These are phyloP conservation scores for Zonotrichia albicollis DNA, from an alignment of 2,797 vertebrate species.

Conservation along the genomic window DNA sequence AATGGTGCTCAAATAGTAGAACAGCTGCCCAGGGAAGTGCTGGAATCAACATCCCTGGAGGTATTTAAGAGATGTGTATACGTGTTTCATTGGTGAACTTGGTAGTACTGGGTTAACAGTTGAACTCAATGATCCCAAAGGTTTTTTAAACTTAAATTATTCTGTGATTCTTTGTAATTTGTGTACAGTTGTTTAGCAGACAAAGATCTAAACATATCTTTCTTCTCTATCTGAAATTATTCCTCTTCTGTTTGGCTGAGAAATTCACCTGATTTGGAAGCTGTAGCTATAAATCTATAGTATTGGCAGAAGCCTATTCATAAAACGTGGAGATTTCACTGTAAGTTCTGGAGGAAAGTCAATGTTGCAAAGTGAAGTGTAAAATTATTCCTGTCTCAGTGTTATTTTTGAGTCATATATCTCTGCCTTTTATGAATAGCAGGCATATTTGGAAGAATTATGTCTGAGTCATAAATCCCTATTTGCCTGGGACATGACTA, in stretches of 20 bases:
- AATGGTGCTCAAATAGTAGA: background rate
- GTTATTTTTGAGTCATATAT: constrained; percentile 79
- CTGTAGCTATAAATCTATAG: constrained; percentile 60
- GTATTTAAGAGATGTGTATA: background rate
- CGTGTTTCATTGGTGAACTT: background rate
- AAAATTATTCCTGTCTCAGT: constrained; percentile 78
- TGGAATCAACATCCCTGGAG: background rate
- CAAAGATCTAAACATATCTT: background rate
- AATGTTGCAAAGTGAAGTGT: constrained; percentile 72
- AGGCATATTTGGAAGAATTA: constrained; percentile 79
- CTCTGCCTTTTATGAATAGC: constrained; percentile 79
- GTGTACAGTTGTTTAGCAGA: background rate
- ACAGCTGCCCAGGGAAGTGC: background rate
- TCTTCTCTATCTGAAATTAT: constrained; percentile 5
- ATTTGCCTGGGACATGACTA: constrained; percentile 77
- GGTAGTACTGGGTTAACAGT: background rate
- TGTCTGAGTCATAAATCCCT: constrained; percentile 78
- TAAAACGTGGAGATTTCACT: constrained; percentile 58
- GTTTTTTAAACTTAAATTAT: background rate
- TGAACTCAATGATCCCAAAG: background rate
- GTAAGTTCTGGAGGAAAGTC: constrained; percentile 68
- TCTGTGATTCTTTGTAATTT: background rate
- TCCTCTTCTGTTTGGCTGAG: constrained; percentile 48
- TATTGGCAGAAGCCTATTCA: constrained; percentile 67
- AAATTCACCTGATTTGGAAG: constrained; percentile 64